Evolutionary conservation across 2,888 invertebrate species (phyloP).

Genomic region (Calliphora vomitoria): DNA sequence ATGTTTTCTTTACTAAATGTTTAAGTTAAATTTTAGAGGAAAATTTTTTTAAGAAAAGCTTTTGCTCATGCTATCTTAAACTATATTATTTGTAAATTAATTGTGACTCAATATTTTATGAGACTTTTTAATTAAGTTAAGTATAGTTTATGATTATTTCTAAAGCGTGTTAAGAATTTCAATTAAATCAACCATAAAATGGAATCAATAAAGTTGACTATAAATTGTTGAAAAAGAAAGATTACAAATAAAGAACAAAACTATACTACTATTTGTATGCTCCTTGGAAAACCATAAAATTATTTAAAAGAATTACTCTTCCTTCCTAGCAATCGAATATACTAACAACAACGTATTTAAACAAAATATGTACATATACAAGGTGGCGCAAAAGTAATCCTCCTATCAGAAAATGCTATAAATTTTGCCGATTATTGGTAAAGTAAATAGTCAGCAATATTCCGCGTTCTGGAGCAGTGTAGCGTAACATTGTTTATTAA

Average conservation of each 20-base stretch:
- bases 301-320: neutral
- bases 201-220: neutral
- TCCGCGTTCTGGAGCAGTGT: too few species aligned
- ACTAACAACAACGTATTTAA: neutral
- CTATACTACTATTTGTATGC: neutral
- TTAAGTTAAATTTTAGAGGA: too few species aligned
- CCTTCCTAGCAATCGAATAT: neutral
- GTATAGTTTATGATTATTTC: conserved; percentile 4
- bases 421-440: too few species aligned
- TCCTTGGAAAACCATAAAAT: neutral
- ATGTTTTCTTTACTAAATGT: too few species aligned
- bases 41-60: too few species aligned
- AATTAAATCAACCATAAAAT: conserved; percentile 25
- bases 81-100: too few species aligned
- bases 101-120: neutral
- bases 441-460: too few species aligned
- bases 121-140: conserved; percentile 1
- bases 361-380: conserved; percentile 6
- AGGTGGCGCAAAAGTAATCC: too few species aligned
- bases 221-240: conserved; percentile 2
- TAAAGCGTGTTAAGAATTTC: conserved; percentile 17
- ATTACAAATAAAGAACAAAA: neutral
- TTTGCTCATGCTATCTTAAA: too few species aligned
- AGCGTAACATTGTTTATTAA: too few species aligned
- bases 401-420: too few species aligned